Evolutionary conservation across 37 sponge, comb jelly and placozoan species (phyloP), one percentile per base, ranked within the genome.

Genomic region (Tethya wilhelma): DNA sequence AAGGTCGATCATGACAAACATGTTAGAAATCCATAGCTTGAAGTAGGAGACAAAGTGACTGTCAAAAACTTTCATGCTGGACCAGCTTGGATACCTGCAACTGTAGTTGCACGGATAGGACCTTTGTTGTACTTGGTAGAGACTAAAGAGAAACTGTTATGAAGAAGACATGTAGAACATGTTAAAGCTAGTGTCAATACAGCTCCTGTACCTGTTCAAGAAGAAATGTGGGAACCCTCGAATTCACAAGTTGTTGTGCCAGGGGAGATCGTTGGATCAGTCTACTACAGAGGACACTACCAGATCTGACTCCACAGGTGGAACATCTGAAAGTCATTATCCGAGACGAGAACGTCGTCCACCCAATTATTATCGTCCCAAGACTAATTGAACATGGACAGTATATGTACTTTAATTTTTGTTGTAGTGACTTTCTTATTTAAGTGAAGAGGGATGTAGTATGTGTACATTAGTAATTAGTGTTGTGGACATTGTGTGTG

Each of bases 1-100:
- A 73, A 79, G 67, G 23, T 30, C 40, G 75, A 31, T n/a, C 73
- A 86, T 66, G 80, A 80, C 45, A 28, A 22, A 17, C 87, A 70
- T 59, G 44, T 69, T 58, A 40, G 32, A 28, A 19, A 8, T 19
- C 25, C 64, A 44, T 34, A 68, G 17, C 59, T 70, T 59, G 26
- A 40, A 29, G 71, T 85, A 44, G 78, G 71, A 34, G 71, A 85
- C 22, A 22, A 38, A 2, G 86, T 85, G 25, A 44, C 63, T 33
- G 73, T 53, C 9, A 53, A 29, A 56, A 82, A 82, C 53, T 46
- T 32, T 57, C 36, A 72, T 49, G 59, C 43, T 26, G 71, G 72
- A 28, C 72, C 59, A 8, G 46, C 19, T 12, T 70, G 81, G 64
- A 30, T 71, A 29, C 44, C 72, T 71, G 80, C 43, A 32, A 38